phyloP scores from a whole-genome alignment of 2,888 invertebrate species.

The Gibbula magus region DNA sequence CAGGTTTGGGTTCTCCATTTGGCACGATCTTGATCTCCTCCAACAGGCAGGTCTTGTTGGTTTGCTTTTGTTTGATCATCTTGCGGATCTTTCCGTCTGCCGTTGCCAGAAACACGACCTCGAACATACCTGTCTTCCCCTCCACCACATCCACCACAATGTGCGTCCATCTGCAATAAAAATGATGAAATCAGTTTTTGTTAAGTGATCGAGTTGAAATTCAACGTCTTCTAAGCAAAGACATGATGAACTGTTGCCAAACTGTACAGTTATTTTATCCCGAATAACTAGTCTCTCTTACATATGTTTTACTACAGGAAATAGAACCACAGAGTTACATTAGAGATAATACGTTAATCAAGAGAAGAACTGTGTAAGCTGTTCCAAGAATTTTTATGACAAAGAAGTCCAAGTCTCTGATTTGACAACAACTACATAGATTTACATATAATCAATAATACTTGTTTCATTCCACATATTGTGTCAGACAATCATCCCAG shows the following conservation, averaged over 20 bases:
- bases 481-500: neutral
- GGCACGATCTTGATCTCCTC: conserved; percentile 85
- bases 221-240: no score
- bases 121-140: conserved; percentile 83
- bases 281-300: neutral
- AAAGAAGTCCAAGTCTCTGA: no score
- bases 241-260: neutral
- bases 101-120: conserved; percentile 89
- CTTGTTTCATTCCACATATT: no score
- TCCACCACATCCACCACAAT: conserved; percentile 87
- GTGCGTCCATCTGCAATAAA: conserved; percentile 71
- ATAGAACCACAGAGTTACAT: no score
- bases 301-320: no score
- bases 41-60: conserved; percentile 86
- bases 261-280: neutral
- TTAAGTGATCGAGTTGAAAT: no score
- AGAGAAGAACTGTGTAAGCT: no score
- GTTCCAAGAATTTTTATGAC: no score
- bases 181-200: neutral
- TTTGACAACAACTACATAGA: no score
- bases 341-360: no score
- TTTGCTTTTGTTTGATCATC: conserved; percentile 82
- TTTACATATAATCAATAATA: no score
- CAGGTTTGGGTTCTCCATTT: conserved; percentile 78
- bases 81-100: conserved; percentile 86